Percentiles rank a stretch among this genome's conserved stretches.
Evolutionary conservation across 2,113 vertebrate species (phyloP).

Genomic region (Pseudolaguvia tuberculata): DNA sequence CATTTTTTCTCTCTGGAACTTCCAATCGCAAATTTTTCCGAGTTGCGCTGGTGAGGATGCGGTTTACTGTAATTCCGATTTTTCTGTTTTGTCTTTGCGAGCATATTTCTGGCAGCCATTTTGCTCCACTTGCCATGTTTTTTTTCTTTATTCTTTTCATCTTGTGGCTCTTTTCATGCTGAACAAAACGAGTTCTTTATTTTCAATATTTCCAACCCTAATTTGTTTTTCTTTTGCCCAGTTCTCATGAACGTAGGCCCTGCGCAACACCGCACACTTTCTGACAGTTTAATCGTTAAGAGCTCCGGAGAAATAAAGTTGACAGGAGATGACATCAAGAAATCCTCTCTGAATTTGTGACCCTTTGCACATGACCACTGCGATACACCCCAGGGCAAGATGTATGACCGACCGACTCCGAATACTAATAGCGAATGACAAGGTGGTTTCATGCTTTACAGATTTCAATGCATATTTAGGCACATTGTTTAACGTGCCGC

Average conservation of each 20-base stretch:
- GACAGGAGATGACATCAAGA: constrained; percentile 47
- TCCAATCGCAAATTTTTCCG: neutral
- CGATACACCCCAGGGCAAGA: constrained; percentile 55
- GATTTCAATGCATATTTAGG: constrained; percentile 72
- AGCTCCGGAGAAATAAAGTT: constrained; percentile 39
- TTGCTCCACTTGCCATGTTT: neutral
- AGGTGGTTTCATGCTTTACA: constrained; percentile 63
- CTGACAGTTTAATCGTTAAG: constrained; percentile 45
- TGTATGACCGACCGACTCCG: constrained; percentile 59
- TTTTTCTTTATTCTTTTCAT: too few species aligned
- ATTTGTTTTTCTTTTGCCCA: neutral
- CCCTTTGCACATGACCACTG: constrained; percentile 46
- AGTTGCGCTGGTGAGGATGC: neutral
- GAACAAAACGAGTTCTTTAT: constrained; percentile 7
- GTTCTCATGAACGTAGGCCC: neutral
- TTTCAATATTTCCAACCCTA: constrained; percentile 1
- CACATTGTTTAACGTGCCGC: constrained; percentile 69
- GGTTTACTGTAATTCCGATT: neutral
- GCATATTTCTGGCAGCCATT: constrained; percentile 4
- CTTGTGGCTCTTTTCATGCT: neutral
- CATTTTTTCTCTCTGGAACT: neutral
- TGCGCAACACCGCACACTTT: constrained; percentile 1
- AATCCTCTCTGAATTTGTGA: constrained; percentile 45
- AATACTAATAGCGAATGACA: constrained; percentile 74
- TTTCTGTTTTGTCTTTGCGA: neutral